Base-by-base conservation (phyloP, 1,140 invertebrate species). In the Pseudomyrmex cubaensis region DNA sequence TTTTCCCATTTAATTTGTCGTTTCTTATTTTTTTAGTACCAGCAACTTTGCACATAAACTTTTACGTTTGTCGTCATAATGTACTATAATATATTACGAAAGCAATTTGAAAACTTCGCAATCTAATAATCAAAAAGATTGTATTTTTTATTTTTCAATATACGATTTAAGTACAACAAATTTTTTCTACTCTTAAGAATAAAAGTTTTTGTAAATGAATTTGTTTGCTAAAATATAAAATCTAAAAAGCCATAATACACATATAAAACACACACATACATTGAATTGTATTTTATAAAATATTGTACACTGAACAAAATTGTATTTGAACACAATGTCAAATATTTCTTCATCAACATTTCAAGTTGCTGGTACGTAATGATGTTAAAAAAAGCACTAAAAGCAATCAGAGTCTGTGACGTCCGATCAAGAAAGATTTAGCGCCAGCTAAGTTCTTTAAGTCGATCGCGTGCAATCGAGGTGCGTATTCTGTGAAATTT, bases 391-490 rank as follows among this genome's bases (percentile, higher is more conserved):
- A 66, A 66, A 54, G n/a, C 12, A 17, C 1, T 75, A 54, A 35
- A 17, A 75, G 46, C 62, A 77, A 54, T 77, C 64, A 67, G 25
- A 13, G 13, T 2, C n/a, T 66, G 48, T 20, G 25, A 54, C 8
- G 4, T 67, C n/a, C 5, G 44, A 66, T 66, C 62, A 48, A 54
- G 48, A 8, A 77, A 52, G 15, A 35, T 66, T 64, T 50, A 56
- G 61, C 25, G 12, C 13, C 48, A 25, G n/a, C 13, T 56, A 20
- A 80, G 57, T 70, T 17, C 17, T n/a, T 4, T 15, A 52, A 48
- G 20, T 70, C 44, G 57, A 80, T 50, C 46, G 54, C 66, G 54
- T 70, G 75, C 63, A 67, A 69, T 77, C 50, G 50, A 35, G 17
- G 4, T 52, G 20, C 8, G 10, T 52, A 22, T 52, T 13, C n/a